phyloP scores from a whole-genome alignment of 2,888 invertebrate species.

The Himalopsyche japonica region DNA sequence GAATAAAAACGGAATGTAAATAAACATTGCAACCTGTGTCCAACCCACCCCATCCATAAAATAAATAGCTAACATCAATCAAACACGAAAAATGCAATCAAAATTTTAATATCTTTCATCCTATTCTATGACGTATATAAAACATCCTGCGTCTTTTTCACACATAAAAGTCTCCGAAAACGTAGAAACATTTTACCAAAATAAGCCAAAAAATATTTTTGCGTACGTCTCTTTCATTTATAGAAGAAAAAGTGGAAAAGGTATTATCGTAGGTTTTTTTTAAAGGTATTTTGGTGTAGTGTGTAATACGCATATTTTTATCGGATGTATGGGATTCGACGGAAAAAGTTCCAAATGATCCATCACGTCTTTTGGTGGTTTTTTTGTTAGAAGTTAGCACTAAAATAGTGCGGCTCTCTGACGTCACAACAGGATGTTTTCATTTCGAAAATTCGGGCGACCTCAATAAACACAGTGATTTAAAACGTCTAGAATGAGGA shows the following conservation, averaged over 20 bases:
- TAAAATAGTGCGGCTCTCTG: neutral
- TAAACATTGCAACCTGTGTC: neutral
- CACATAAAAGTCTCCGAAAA: neutral
- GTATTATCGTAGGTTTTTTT: neutral
- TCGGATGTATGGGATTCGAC: neutral
- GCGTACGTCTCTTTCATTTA: neutral
- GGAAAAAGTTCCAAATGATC: neutral
- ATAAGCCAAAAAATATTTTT: neutral
- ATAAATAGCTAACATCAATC: neutral
- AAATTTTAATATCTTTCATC: neutral
- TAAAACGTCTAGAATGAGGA: too few species aligned
- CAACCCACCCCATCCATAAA: neutral
- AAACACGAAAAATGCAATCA: neutral
- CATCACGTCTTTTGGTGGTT: neutral
- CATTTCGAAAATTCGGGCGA: neutral
- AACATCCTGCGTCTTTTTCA: neutral
- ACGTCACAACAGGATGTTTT: neutral
- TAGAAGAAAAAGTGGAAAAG: neutral
- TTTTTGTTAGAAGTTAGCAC: neutral
- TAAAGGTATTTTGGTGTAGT: neutral
- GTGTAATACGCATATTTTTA: neutral
- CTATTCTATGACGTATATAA: neutral
- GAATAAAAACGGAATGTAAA: neutral
- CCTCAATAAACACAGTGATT: too few species aligned
- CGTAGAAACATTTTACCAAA: neutral